Evolutionary conservation across 2,797 vertebrate species (phyloP), one percentile per base, ranked within the genome.

Genomic region (Tadarida brasiliensis): DNA sequence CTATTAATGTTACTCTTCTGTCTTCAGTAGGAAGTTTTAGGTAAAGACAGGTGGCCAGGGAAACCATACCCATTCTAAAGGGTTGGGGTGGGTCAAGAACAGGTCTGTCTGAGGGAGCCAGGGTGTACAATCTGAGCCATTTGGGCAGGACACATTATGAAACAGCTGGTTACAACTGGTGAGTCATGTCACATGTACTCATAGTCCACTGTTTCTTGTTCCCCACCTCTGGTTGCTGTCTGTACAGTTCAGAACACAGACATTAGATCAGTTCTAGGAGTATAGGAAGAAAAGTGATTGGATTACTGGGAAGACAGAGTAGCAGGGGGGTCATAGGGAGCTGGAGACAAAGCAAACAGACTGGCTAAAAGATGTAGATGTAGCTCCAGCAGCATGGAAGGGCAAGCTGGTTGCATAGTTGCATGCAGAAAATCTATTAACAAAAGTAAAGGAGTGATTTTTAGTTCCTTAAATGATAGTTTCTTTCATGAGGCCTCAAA

Each of bases 21-120:
- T 90, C 17, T 93, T 90, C 12, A 76, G 35, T 67, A 74, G 80
- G 65, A 51, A 81, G 68, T 86, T 93, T 88, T 81, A 76, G 67
- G 39, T 80, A 68, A 68, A 82, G 28, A 19, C 30, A 15, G 19
- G 44, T 63, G 33, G 70, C 54, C 61, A 70, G 47, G 61, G 56
- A 82, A 70, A 19, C 47, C 47, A 65, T 78, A 49, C 24, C 7
- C 56, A 49, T 28, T 39, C 35, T 63, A 11, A n/a, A 83, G n/a
- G 33, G 24, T 82, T 68, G 68, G 54, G 20, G 20, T 91, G 88
- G 26, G 20, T 68, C 35, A 76, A 70, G 17, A 65, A 61, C 35
- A 87, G n/a, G 8, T 87, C 54, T 61, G 20, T 82, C 6, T 56
- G 22, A 96, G 47, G 61, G 83, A 94, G 54, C 7, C 33, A 94